A percentile compares a stretch with the other conserved stretches of the same genome.
phyloP scores from a whole-genome alignment of 2,797 vertebrate species.

The Anguilla marmorata region DNA sequence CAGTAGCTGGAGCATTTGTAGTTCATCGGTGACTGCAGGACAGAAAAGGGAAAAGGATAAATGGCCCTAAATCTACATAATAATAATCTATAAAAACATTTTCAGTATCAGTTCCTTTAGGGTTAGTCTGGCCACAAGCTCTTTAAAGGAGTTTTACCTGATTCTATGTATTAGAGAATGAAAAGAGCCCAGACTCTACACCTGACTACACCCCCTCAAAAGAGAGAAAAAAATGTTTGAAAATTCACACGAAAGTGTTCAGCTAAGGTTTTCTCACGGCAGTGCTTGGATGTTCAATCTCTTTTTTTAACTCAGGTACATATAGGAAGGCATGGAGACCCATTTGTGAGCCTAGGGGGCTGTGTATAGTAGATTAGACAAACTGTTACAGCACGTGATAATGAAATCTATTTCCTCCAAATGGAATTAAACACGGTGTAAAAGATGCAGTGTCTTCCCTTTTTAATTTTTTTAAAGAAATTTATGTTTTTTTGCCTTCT shows the following conservation, averaged over 20 bases:
- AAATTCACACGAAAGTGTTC: constrained; percentile 30
- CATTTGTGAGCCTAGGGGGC: constrained; percentile 42
- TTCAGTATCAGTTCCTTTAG: not conserved
- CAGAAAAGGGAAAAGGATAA: not conserved
- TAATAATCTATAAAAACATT: not conserved
- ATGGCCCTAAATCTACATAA: not conserved
- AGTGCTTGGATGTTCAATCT: constrained; percentile 21
- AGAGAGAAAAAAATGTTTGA: not conserved
- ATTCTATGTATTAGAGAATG: not conserved
- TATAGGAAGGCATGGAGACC: constrained; percentile 24
- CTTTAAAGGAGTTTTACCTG: not conserved
- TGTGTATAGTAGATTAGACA: constrained; percentile 60
- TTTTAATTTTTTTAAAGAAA: constrained; percentile 46
- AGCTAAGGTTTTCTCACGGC: constrained; percentile 34
- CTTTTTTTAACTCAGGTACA: constrained; percentile 42
- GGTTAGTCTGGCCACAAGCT: not conserved
- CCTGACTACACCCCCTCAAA: not conserved
- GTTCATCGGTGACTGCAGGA: not conserved
- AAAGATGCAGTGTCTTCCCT: constrained; percentile 19
- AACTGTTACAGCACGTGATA: constrained; percentile 54
- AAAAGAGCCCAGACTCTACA: not conserved
- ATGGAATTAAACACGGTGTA: constrained; percentile 35
- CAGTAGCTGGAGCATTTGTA: not conserved
- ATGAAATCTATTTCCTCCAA: constrained; percentile 58
- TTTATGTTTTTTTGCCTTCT: constrained; percentile 44